Percentiles rank a stretch among this genome's conserved stretches.
phyloP scores from a whole-genome alignment of 2,888 invertebrate genomes.

The Drosophila nr. medialis region DNA sequence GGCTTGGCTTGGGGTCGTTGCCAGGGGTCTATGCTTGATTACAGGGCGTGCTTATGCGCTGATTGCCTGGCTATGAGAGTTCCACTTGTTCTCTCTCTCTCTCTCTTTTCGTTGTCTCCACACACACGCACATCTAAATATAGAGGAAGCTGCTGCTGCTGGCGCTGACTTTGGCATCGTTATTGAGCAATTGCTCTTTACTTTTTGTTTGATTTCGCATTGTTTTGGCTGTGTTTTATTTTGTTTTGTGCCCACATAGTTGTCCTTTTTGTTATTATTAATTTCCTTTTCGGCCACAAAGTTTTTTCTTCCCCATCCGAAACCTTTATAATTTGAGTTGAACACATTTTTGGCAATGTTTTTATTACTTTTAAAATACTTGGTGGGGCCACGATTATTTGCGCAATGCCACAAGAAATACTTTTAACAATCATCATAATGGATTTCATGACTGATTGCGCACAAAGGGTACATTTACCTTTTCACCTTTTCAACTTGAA shows the following conservation, averaged over 20 bases:
- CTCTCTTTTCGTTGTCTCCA: constrained; percentile 7
- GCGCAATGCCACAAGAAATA: constrained; percentile 62
- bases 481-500: constrained; percentile 51
- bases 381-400: constrained; percentile 62
- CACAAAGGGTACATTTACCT: constrained; percentile 43
- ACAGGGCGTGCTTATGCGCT: constrained; percentile 80
- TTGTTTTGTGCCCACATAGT: constrained; percentile 58
- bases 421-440: constrained; percentile 62
- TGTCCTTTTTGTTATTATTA: constrained; percentile 73
- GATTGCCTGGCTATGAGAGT: constrained; percentile 74
- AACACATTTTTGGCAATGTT: constrained; percentile 71
- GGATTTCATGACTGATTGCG: constrained; percentile 61
- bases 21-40: constrained; percentile 66
- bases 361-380: constrained; percentile 82
- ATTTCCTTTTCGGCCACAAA: constrained; percentile 57
- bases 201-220: constrained; percentile 55
- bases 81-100: constrained; percentile 25
- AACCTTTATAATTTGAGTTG: constrained; percentile 63
- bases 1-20: constrained; percentile 23
- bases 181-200: constrained; percentile 70
- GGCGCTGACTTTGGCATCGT: constrained; percentile 67
- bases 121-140: constrained; percentile 26
- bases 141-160: constrained; percentile 24
- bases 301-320: constrained; percentile 22
- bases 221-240: constrained; percentile 28